phyloP scores from a whole-genome alignment of 2,888 invertebrate genomes.

The Argyra leucocephala region DNA sequence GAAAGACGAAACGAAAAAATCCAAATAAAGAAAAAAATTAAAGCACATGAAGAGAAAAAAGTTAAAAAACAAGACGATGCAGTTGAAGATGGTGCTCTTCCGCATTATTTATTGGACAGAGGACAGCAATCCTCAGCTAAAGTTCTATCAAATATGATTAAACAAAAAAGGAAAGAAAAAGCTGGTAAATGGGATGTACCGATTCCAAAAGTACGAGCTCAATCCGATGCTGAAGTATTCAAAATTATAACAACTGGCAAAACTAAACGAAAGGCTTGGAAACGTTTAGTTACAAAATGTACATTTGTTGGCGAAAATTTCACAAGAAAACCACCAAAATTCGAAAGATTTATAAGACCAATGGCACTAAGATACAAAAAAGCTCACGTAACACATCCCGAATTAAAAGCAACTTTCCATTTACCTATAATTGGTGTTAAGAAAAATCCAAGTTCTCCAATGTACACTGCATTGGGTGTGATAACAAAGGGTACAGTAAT shows the following conservation, averaged over 20 bases:
- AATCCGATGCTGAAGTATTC: constrained; percentile 94
- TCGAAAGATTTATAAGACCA: constrained; percentile 94
- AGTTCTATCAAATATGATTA: constrained; percentile 96
- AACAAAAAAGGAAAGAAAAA: constrained; percentile 98
- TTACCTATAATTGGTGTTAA: constrained; percentile 98
- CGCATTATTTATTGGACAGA: constrained; percentile 94
- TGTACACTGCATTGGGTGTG: constrained; percentile 95
- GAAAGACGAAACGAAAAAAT: constrained; percentile 95
- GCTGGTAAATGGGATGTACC: constrained; percentile 99
- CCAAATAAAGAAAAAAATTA: constrained; percentile 97
- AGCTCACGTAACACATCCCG: constrained; percentile 98
- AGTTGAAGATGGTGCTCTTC: constrained; percentile 83
- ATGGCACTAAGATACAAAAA: constrained; percentile 95
- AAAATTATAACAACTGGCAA: constrained; percentile 87
- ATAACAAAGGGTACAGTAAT: constrained; percentile 98
- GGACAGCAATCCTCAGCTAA: constrained; percentile 90
- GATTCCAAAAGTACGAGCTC: constrained; percentile 93
- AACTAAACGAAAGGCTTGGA: constrained; percentile 92
- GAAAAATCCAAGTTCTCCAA: constrained; percentile 94
- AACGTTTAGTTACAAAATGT: constrained; percentile 98
- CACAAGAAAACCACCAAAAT: constrained; percentile 97
- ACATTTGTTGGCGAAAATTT: constrained; percentile 97
- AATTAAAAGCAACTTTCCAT: constrained; percentile 94
- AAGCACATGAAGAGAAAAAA: constrained; percentile 92
- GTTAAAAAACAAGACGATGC: constrained; percentile 76